Evolutionary conservation across 2,113 vertebrate species (phyloP).

Genomic region (Dipodomys spectabilis): DNA sequence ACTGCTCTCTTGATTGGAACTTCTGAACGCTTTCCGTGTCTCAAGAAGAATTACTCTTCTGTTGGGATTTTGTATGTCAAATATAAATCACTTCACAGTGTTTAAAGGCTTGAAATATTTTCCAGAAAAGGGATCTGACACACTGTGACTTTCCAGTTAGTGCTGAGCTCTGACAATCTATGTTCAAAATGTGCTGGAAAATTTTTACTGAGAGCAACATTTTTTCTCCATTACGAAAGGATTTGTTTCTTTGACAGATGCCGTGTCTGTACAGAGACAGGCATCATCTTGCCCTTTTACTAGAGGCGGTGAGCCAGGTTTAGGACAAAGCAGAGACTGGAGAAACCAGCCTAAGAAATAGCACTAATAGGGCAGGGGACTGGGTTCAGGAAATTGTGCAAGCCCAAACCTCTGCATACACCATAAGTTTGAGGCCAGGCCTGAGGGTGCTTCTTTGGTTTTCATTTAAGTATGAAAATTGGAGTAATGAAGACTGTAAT

Average conservation of each 20-base stretch:
- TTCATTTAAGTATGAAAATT: neutral
- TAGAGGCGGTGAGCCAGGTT: conserved; percentile 59
- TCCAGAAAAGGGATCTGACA: conserved; percentile 79
- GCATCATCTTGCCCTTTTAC: conserved; percentile 39
- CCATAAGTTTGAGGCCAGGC: neutral
- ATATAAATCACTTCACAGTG: conserved; percentile 80
- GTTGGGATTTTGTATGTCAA: conserved; percentile 79
- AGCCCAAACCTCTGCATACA: neutral
- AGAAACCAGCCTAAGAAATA: conserved; percentile 27
- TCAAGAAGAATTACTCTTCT: conserved; percentile 78
- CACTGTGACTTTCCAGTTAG: conserved; percentile 80
- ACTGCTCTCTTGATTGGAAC: conserved; percentile 76
- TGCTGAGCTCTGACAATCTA: conserved; percentile 60
- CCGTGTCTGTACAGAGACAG: conserved; percentile 73
- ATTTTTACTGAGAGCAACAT: conserved; percentile 79
- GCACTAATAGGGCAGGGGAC: neutral
- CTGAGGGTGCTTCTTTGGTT: neutral
- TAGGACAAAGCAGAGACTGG: conserved; percentile 18
- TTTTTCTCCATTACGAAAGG: conserved; percentile 80
- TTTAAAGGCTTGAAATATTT: conserved; percentile 84
- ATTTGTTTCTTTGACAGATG: conserved; percentile 80
- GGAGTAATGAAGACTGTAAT: neutral
- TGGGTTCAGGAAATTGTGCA: too few species aligned
- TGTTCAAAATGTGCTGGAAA: conserved; percentile 75
- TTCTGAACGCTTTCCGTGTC: conserved; percentile 74